phyloP scores from a whole-genome alignment of 2,888 invertebrate genomes.

The Maniola hyperantus region DNA sequence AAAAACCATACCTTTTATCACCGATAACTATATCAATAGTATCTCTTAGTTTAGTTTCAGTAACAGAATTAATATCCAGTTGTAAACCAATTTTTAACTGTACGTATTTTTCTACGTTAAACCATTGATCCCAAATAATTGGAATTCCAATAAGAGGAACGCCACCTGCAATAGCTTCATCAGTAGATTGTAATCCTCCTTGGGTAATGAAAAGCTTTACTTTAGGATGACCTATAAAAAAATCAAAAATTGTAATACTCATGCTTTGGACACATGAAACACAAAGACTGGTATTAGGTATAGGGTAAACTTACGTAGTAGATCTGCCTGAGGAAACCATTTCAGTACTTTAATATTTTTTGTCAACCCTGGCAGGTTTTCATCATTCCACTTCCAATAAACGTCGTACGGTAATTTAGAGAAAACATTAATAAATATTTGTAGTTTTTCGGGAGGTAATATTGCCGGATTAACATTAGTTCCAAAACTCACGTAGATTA shows the following conservation, averaged over 20 bases:
- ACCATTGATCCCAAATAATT: slow-evolving; percentile 63
- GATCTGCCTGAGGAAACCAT: slow-evolving; percentile 61
- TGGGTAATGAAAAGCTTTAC: slow-evolving; percentile 66
- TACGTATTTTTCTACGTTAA: slow-evolving; percentile 54
- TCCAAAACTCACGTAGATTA: slow-evolving; percentile 62
- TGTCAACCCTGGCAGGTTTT: slow-evolving; percentile 49
- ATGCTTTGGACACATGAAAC: too few species aligned
- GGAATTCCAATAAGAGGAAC: slow-evolving; percentile 65
- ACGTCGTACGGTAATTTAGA: slow-evolving; percentile 56
- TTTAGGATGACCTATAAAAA: slow-evolving; percentile 61
- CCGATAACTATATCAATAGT: slow-evolving; percentile 45
- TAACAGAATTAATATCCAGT: slow-evolving; percentile 48
- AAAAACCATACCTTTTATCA: slow-evolving; percentile 43
- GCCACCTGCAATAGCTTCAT: slow-evolving; percentile 63
- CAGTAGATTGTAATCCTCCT: slow-evolving; percentile 67
- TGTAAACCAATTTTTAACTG: slow-evolving; percentile 51
- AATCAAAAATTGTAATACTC: too few species aligned
- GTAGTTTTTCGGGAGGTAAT: slow-evolving; percentile 41
- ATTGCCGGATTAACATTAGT: slow-evolving; percentile 50
- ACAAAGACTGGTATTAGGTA: too few species aligned
- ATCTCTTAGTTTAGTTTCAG: slow-evolving; percentile 44
- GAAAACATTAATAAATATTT: slow-evolving; percentile 52
- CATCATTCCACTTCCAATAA: slow-evolving; percentile 61
- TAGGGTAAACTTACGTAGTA: slow-evolving; percentile 53
- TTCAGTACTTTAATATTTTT: slow-evolving; percentile 56